These are phyloP conservation scores for Brachypalpus laphriformis DNA, from an alignment of 2,888 invertebrate species.

Conservation along the genomic window DNA sequence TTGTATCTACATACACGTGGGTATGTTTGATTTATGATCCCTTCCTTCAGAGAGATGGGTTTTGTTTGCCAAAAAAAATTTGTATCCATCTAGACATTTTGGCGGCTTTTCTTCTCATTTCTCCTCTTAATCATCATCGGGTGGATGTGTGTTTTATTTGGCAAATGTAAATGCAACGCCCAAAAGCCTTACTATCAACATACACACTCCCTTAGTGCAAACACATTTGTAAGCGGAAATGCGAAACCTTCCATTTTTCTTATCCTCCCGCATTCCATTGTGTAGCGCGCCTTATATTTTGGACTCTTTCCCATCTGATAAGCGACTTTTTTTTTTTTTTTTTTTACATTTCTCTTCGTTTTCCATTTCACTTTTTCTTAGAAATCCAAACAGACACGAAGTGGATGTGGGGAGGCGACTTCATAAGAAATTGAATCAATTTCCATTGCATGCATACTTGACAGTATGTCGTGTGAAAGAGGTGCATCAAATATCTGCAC, in stretches of 20 bases:
- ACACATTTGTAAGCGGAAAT: conserved; percentile 47
- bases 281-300: neutral
- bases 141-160: conserved; percentile 14
- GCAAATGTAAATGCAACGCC: conserved; percentile 52
- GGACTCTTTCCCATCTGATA: conserved; percentile 34
- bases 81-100: conserved; percentile 50
- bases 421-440: conserved; percentile 40
- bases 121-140: neutral
- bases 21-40: conserved; percentile 50
- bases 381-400: neutral
- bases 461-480: conserved; percentile 29
- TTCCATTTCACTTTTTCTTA: conserved; percentile 36
- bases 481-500: conserved; percentile 21
- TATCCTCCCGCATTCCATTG: conserved; percentile 12
- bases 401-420: too few relatives aligned
- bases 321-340: neutral
- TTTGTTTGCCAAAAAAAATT: conserved; percentile 54
- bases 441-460: conserved; percentile 41
- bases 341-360: neutral
- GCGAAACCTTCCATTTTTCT: conserved; percentile 35
- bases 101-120: conserved; percentile 32
- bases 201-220: conserved; percentile 11
- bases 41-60: conserved; percentile 2
- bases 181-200: neutral
- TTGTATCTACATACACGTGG: conserved; percentile 12